Conservation (phyloP, 2,888 invertebrate species). For the Drosophila histrio region DNA sequence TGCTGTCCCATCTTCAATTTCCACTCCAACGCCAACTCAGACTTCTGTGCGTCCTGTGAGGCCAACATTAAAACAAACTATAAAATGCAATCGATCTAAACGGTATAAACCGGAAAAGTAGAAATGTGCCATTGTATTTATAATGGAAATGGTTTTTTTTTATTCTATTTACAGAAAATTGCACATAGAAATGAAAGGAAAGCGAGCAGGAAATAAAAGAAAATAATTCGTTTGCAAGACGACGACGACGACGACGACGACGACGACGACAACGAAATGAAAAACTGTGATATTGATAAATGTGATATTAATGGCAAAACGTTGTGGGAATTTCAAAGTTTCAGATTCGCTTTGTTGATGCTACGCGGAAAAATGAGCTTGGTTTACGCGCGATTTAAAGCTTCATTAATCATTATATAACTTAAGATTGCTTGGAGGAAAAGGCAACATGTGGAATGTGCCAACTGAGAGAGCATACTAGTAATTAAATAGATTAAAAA, state of each 20-base stretch:
- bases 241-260: constrained; percentile 36
- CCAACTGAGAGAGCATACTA: not conserved
- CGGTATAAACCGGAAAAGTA: constrained; percentile 77
- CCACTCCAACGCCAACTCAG: constrained; percentile 24
- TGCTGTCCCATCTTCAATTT: constrained; percentile 33
- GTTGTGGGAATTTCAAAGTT: constrained; percentile 73
- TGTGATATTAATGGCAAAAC: constrained; percentile 77
- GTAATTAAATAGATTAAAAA: not conserved
- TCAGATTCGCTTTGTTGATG: constrained; percentile 44
- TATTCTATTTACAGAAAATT: constrained; percentile 58
- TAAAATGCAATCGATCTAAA: constrained; percentile 81
- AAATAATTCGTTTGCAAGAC: constrained; percentile 65
- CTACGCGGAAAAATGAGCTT: constrained; percentile 60
- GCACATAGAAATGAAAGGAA: constrained; percentile 42
- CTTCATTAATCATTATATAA: constrained; percentile 69
- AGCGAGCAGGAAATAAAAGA: constrained; percentile 46
- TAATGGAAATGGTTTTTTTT: constrained; percentile 74
- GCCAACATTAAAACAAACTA: constrained; percentile 77
- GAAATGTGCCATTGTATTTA: constrained; percentile 72
- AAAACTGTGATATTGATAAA: constrained; percentile 79
- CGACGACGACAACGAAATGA: constrained; percentile 56
- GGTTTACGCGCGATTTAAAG: constrained; percentile 61
- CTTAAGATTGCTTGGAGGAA: constrained; percentile 6
- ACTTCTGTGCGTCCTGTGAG: constrained; percentile 26
- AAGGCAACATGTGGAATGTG: constrained; percentile 25